Percentiles rank a stretch among this genome's conserved stretches.
phyloP scores from a whole-genome alignment of 1,140 invertebrate species.

The Drosophila varians region DNA sequence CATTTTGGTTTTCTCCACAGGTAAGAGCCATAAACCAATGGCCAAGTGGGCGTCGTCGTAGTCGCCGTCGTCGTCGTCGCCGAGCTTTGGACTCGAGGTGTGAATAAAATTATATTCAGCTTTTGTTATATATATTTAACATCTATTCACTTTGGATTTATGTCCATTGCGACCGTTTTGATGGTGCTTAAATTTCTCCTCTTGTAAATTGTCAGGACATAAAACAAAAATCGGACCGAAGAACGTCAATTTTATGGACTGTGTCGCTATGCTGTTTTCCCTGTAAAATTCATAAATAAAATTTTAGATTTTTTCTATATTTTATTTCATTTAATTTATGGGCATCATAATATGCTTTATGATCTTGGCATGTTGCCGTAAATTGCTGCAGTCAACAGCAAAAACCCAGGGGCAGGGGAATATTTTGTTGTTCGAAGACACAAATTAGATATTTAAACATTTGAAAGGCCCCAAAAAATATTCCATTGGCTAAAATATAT shows the following conservation, averaged over 20 bases:
- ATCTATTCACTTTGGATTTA: slow-evolving; percentile 13
- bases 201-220: slow-evolving; percentile 40
- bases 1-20: slow-evolving; percentile 62
- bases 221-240: slow-evolving; percentile 17
- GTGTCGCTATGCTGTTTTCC: slow-evolving; percentile 3
- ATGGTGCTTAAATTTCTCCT: slow-evolving; percentile 37
- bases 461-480: slow-evolving; percentile 43
- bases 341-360: slow-evolving; percentile 77
- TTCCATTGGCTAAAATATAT: slow-evolving; percentile 65
- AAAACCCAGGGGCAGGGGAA: slow-evolving; percentile 12
- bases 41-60: slow-evolving; percentile 68
- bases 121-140: slow-evolving; percentile 1
- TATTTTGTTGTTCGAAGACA: slow-evolving; percentile 39
- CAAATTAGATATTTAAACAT: slow-evolving; percentile 75
- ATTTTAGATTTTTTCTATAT: slow-evolving; percentile 47
- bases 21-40: slow-evolving; percentile 58
- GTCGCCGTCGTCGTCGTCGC: slow-evolving; percentile 43
- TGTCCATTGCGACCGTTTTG: slow-evolving; percentile 27
- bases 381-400: slow-evolving; percentile 78
- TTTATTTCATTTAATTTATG: slow-evolving; percentile 78
- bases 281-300: slow-evolving; percentile 51
- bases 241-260: slow-evolving; percentile 14
- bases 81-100: slow-evolving; percentile 61
- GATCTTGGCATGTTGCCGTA: slow-evolving; percentile 78
- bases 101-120: slow-evolving; percentile 70